Percentiles rank a stretch among this genome's conserved stretches.
These are phyloP conservation scores for Tragelaphus imberbis DNA, from an alignment of 2,113 vertebrate species.

Conservation along the genomic window DNA sequence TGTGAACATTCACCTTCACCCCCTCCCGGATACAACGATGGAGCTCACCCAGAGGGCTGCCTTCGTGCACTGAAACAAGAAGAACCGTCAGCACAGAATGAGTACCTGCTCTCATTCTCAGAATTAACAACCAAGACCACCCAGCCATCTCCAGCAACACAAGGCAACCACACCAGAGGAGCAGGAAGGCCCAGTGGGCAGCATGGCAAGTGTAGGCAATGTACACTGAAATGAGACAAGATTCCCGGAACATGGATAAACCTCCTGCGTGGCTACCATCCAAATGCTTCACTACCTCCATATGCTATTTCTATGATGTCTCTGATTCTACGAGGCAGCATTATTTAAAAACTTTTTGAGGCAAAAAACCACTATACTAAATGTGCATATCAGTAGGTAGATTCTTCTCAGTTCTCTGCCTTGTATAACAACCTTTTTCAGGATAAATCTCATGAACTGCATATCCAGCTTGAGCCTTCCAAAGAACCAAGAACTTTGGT, in stretches of 20 bases:
- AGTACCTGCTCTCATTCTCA: not conserved
- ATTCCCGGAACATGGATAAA: not conserved
- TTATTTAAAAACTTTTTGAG: not conserved
- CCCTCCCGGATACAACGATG: slow-evolving; percentile 91
- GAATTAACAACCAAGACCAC: not conserved
- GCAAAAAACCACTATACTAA: not conserved
- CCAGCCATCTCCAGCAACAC: not conserved
- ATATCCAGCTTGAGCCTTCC: not conserved
- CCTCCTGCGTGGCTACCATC: too few species aligned
- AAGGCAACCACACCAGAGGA: not conserved
- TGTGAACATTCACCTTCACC: slow-evolving; percentile 92
- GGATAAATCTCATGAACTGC: not conserved
- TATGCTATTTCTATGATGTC: not conserved
- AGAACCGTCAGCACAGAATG: not conserved
- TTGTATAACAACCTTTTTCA: not conserved
- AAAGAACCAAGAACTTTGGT: not conserved
- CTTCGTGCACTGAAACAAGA: slow-evolving; percentile 86
- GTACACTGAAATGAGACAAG: not conserved
- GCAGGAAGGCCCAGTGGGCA: not conserved
- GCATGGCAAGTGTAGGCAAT: not conserved
- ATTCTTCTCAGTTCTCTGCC: not conserved
- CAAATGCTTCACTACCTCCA: not conserved
- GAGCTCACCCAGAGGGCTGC: slow-evolving; percentile 93
- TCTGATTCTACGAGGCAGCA: not conserved
- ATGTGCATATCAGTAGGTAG: not conserved